Evolutionary conservation across 2,113 vertebrate genomes (phyloP).

Genomic region (Chunga burmeisteri): DNA sequence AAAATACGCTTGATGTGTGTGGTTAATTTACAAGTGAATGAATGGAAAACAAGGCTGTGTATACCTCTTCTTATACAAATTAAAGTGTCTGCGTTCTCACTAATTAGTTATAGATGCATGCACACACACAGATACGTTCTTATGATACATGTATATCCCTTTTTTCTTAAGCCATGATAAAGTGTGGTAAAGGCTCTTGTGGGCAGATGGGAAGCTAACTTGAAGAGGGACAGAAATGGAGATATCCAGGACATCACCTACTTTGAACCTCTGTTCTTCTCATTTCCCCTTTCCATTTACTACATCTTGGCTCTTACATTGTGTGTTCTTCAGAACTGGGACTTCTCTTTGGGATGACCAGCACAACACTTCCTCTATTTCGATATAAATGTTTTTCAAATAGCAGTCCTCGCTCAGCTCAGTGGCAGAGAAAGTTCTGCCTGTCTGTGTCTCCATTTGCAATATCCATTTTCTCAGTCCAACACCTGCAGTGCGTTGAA

Average conservation of each 20-base stretch:
- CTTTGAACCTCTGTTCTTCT: not conserved
- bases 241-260: not conserved
- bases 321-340: not conserved
- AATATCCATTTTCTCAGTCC: not conserved
- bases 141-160: not conserved
- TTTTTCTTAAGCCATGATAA: not conserved
- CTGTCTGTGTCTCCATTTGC: not conserved
- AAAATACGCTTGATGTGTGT: not conserved
- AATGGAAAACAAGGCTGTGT: not conserved
- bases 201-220: not conserved
- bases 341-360: not conserved
- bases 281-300: not conserved
- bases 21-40: not conserved
- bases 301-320: not conserved
- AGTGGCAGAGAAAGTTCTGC: not conserved
- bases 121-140: not conserved
- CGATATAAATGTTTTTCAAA: not conserved
- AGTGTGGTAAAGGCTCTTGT: not conserved
- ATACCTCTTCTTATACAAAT: not conserved
- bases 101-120: not conserved
- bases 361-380: not conserved
- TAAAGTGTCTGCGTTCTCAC: not conserved
- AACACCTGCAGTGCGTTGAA: not conserved
- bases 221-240: not conserved
- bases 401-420: not conserved